Conservation (phyloP, 2,113 vertebrate species). For the Corapipo altera region DNA sequence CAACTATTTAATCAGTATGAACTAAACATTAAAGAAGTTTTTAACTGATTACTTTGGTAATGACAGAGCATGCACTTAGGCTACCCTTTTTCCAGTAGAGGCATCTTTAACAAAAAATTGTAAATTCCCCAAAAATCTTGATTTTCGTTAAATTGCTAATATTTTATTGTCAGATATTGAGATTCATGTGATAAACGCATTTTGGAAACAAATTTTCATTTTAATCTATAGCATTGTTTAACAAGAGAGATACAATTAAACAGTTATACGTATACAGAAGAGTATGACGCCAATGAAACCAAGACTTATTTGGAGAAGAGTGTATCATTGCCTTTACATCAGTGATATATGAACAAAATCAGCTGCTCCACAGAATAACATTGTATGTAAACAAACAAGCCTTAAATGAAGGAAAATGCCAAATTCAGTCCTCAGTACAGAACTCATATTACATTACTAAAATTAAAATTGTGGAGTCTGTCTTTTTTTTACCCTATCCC, state of each 20-base stretch:
- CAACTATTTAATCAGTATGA: neutral
- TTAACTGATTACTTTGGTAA: neutral
- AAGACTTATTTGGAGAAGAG: neutral
- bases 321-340: neutral
- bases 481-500: neutral
- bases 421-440: neutral
- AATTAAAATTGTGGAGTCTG: neutral
- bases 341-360: neutral
- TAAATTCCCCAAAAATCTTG: rapidly evolving
- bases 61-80: neutral
- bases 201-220: neutral
- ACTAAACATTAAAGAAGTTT: neutral
- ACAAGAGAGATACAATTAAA: neutral
- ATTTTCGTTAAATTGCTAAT: neutral
- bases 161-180: neutral
- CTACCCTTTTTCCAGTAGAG: neutral
- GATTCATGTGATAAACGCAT: neutral
- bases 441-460: neutral
- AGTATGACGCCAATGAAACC: neutral
- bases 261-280: neutral
- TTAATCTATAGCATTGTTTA: neutral
- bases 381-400: neutral
- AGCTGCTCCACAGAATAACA: neutral
- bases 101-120: neutral
- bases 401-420: neutral